These are phyloP conservation scores for Vespertilio murinus DNA, from an alignment of 2,797 vertebrate species.

Conservation along the genomic window DNA sequence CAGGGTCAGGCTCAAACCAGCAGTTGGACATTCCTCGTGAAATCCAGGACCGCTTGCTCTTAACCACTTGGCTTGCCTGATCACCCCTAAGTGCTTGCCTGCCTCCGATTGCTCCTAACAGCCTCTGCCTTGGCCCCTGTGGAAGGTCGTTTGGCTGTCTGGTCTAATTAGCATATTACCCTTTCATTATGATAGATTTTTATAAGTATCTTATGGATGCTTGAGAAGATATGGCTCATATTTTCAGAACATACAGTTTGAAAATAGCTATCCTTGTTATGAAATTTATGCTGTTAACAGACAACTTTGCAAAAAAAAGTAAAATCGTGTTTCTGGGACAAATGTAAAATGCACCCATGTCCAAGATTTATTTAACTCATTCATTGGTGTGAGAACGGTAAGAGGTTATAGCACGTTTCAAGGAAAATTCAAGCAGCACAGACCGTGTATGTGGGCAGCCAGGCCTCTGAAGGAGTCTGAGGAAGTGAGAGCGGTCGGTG, in stretches of 20 bases:
- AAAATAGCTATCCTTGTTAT: not conserved
- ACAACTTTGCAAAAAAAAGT: not conserved
- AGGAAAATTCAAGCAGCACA: not conserved
- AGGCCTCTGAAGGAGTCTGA: not conserved
- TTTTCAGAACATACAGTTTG: not conserved
- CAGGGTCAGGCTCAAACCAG: no score
- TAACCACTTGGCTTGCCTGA: no score
- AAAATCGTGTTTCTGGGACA: not conserved
- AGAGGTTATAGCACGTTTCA: not conserved
- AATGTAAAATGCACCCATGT: not conserved
- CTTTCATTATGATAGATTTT: not conserved
- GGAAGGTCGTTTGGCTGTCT: no score
- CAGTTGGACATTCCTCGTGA: no score
- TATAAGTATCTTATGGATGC: not conserved
- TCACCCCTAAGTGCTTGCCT: no score
- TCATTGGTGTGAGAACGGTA: not conserved
- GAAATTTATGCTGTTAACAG: not conserved
- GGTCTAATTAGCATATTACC: no score
- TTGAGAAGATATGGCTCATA: not conserved
- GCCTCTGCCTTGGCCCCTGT: no score
- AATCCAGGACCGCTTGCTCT: no score
- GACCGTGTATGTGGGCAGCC: rapidly evolving
- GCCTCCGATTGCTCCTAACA: no score
- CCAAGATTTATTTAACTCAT: not conserved
- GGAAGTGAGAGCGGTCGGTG: not conserved